Percentiles rank a stretch among this genome's conserved stretches.
Conservation (phyloP, 37 sponge, comb jelly and placozoan species). For the Aphrocallistes beatrix region DNA sequence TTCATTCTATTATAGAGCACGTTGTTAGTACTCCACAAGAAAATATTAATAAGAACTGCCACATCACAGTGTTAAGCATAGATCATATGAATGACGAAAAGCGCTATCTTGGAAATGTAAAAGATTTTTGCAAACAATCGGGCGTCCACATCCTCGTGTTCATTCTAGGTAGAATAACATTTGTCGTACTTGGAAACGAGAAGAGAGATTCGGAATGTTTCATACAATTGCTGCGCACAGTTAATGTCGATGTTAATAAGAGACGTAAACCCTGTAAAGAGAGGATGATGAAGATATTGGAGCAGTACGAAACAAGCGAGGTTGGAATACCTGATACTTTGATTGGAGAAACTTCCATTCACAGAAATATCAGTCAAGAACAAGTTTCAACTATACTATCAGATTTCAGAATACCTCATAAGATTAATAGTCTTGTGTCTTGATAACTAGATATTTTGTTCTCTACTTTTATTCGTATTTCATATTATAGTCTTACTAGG, state of each 20-base stretch:
- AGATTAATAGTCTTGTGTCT: not conserved
- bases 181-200: constrained; percentile 23
- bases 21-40: not conserved
- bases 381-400: not conserved
- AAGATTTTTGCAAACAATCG: constrained; percentile 27
- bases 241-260: constrained; percentile 36
- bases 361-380: not conserved
- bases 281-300: constrained; percentile 37
- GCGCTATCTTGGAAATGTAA: constrained; percentile 26
- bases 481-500: too few relatives aligned
- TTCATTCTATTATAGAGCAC: not conserved
- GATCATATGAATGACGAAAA: constrained; percentile 43
- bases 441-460: too few relatives aligned
- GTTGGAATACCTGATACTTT: not conserved
- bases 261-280: constrained; percentile 47
- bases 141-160: not conserved
- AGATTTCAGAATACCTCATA: not conserved
- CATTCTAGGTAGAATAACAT: not conserved
- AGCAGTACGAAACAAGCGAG: not conserved
- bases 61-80: not conserved
- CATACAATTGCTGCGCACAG: constrained; percentile 28
- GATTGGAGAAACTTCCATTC: not conserved
- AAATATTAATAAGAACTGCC: not conserved
- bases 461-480: too few relatives aligned
- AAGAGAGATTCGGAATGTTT: not conserved